These are phyloP conservation scores for Cephonodes hylas DNA, from an alignment of 2,888 invertebrate species.

Conservation along the genomic window DNA sequence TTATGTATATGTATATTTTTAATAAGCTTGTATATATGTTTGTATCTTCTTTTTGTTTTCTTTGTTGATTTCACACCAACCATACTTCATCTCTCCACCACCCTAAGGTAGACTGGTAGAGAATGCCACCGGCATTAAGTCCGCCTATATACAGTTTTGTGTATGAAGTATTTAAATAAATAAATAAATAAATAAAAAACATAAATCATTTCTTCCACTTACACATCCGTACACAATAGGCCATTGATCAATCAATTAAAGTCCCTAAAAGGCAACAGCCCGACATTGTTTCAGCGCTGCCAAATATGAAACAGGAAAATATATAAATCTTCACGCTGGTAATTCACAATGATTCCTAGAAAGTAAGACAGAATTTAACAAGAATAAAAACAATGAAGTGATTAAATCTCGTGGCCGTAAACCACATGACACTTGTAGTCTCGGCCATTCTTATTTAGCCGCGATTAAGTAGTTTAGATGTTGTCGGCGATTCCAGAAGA, in stretches of 20 bases:
- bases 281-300: not conserved
- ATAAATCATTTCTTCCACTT: not conserved
- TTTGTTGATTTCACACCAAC: too few relatives aligned
- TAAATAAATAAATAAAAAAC: too few relatives aligned
- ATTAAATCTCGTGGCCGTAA: not conserved
- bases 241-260: not conserved
- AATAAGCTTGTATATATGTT: too few relatives aligned
- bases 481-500: constrained; percentile 28
- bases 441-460: constrained; percentile 29
- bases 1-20: too few relatives aligned
- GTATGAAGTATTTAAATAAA: too few relatives aligned
- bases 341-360: not conserved
- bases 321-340: not conserved
- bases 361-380: not conserved
- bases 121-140: too few relatives aligned
- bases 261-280: not conserved
- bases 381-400: not conserved
- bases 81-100: too few relatives aligned
- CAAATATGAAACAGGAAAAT: constrained; percentile 2
- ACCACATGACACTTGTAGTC: constrained; percentile 5
- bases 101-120: too few relatives aligned
- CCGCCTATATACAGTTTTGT: too few relatives aligned
- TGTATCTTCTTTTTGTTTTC: too few relatives aligned
- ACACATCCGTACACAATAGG: not conserved
- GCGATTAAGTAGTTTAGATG: constrained; percentile 29